Evolutionary conservation across 2,888 invertebrate genomes (phyloP).

Genomic region (Cephus pulcher): DNA sequence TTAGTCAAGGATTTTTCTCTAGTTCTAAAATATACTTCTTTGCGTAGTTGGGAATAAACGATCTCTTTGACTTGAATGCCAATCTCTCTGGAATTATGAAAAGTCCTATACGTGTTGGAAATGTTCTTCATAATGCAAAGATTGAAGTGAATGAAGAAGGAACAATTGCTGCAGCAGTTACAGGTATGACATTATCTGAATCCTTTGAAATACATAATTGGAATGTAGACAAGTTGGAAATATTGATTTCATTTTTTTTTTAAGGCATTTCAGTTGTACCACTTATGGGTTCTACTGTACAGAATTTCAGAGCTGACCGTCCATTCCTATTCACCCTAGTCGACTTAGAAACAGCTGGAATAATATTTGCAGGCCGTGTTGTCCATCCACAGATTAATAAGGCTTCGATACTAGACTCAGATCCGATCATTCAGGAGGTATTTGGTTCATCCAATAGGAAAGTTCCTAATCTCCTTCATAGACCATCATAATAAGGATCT

Average conservation of each 20-base stretch:
- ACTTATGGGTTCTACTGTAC: slow-evolving; percentile 69
- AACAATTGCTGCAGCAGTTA: slow-evolving; percentile 74
- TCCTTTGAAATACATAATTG: slow-evolving; percentile 1
- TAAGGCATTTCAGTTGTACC: slow-evolving; percentile 71
- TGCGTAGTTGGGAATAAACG: slow-evolving; percentile 71
- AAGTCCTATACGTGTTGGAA: slow-evolving; percentile 67
- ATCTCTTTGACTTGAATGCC: slow-evolving; percentile 70
- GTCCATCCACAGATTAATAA: slow-evolving; percentile 63
- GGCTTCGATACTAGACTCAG: no score
- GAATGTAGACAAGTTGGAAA: slow-evolving; percentile 1
- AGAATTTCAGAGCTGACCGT: slow-evolving; percentile 70
- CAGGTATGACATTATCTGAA: slow-evolving; percentile 56
- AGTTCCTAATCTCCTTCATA: no score
- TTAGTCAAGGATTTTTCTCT: not conserved
- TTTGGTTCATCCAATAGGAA: no score
- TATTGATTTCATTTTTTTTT: slow-evolving; percentile 26
- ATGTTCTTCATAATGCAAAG: slow-evolving; percentile 73
- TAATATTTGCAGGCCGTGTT: slow-evolving; percentile 76
- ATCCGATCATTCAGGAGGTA: no score
- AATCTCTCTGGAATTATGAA: slow-evolving; percentile 72
- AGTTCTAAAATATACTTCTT: slow-evolving; percentile 10
- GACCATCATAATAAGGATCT: no score
- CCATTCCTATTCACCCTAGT: slow-evolving; percentile 75
- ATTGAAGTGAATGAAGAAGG: slow-evolving; percentile 76
- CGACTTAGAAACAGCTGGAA: slow-evolving; percentile 69